Base-by-base conservation (phyloP, 2,888 invertebrate species). In the Drosophila gaucha region DNA sequence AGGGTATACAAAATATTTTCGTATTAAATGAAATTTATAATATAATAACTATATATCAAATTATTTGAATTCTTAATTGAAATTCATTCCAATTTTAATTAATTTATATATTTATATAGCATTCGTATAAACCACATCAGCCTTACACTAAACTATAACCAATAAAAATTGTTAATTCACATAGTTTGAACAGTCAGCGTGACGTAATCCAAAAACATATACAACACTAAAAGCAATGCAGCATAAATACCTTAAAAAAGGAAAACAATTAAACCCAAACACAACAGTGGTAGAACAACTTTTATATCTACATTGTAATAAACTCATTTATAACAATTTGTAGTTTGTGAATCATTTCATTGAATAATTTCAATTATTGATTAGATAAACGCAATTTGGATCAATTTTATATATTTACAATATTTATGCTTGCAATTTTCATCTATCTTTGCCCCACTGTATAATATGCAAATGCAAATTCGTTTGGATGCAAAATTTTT, bases 391-490 rank as follows among this genome's bases (percentile, higher is more conserved):
- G n/a, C n/a, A n/a, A n/a, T n/a, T n/a, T n/a, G n/a, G n/a, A 41
- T 36, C 31, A 10, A 1, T 10, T n/a, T 3, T 9, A 14, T 1
- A 14, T 24, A 18, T 14, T 20, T 12, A 6, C 14, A 20, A 1
- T 2, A 9, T 31, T 18, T 9, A n/a, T 6, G 5, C 12, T 20
- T 9, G n/a, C 1, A 0, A 8, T 20, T n/a, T 9, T 46, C 18
- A 2, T 1, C 0, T 1, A 18, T 8, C 1, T 22, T 22, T 4
- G 31, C 1, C n/a, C 46, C 46, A 46, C 46, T 46, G 46, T 78
- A 26, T 38, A 36, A 41, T 78, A 86, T 86, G 80, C 65, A 80
- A 80, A 80, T 86, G 58, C 58, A 51, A n/a, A 67, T 82, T 46
- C 47, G 46, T 60, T 78, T 47, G 49, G 31, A 57, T 36, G 64